Percentiles rank a stretch among this genome's conserved stretches.
These are phyloP conservation scores for Narcine bancroftii DNA, from an alignment of 2,113 vertebrate genomes.

Conservation along the genomic window DNA sequence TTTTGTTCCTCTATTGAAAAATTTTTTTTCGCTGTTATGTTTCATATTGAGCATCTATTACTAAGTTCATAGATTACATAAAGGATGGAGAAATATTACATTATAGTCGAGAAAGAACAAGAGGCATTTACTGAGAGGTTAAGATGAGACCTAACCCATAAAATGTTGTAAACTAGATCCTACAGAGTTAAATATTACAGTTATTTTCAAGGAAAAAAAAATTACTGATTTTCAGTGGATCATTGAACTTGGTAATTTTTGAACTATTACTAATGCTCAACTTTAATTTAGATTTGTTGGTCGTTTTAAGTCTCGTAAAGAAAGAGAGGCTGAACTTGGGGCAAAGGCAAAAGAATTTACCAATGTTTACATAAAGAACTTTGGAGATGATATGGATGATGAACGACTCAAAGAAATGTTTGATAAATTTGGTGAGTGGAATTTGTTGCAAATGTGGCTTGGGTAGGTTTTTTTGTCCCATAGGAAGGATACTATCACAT, in stretches of 20 bases:
- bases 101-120: not conserved
- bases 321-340: slow-evolving; percentile 90
- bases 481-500: too few relatives aligned
- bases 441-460: not conserved
- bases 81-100: not conserved
- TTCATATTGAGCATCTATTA: not conserved
- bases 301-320: slow-evolving; percentile 94
- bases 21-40: not conserved
- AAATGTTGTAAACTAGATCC: not conserved
- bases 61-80: not conserved
- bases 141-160: not conserved
- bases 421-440: slow-evolving; percentile 81
- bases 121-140: not conserved
- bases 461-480: too few relatives aligned
- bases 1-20: not conserved
- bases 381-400: slow-evolving; percentile 92
- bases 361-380: slow-evolving; percentile 98
- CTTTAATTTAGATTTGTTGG: slow-evolving; percentile 78
- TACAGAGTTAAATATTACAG: not conserved
- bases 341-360: slow-evolving; percentile 98
- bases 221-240: not conserved
- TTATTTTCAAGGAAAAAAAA: not conserved
- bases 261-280: not conserved
- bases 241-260: slow-evolving; percentile 9
- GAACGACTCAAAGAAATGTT: slow-evolving; percentile 83